Evolutionary conservation across 2,888 invertebrate genomes (phyloP).

Genomic region (Papilio elwesi): DNA sequence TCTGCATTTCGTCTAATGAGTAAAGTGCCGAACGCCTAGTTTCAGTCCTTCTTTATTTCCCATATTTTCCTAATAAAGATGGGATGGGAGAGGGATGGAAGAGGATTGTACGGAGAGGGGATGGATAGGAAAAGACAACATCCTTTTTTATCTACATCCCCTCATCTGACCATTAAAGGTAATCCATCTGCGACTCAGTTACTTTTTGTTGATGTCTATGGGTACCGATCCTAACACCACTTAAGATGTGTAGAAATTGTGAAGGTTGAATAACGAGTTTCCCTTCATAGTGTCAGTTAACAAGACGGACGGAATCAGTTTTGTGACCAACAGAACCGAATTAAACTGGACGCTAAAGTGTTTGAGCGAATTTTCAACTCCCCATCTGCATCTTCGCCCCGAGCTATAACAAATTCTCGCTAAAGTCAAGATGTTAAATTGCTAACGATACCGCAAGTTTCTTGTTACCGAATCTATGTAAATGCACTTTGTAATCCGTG

Average conservation of each 20-base stretch:
- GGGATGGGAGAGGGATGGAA: too few species aligned
- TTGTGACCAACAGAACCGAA: slow-evolving; percentile 10
- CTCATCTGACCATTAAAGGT: too few species aligned
- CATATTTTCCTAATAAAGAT: too few species aligned
- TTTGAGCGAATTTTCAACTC: slow-evolving; percentile 24
- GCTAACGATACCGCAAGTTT: not conserved
- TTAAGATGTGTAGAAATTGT: not conserved
- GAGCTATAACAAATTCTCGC: not conserved
- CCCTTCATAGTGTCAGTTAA: not conserved
- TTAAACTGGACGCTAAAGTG: slow-evolving; percentile 22
- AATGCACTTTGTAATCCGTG: not conserved
- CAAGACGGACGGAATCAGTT: slow-evolving; percentile 4
- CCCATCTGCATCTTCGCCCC: not conserved
- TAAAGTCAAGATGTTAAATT: slow-evolving; percentile 1
- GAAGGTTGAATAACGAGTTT: not conserved
- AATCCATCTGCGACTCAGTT: too few species aligned
- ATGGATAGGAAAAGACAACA: too few species aligned
- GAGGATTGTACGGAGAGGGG: too few species aligned
- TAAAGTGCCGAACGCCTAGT: too few species aligned
- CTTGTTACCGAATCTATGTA: not conserved
- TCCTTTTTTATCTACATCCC: too few species aligned
- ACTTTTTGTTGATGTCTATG: too few species aligned
- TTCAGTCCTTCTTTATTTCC: too few species aligned
- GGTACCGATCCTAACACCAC: not conserved
- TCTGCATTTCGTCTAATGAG: too few species aligned